Evolutionary conservation across 2,888 invertebrate genomes (phyloP).

Genomic region (Polymixis flavicincta): DNA sequence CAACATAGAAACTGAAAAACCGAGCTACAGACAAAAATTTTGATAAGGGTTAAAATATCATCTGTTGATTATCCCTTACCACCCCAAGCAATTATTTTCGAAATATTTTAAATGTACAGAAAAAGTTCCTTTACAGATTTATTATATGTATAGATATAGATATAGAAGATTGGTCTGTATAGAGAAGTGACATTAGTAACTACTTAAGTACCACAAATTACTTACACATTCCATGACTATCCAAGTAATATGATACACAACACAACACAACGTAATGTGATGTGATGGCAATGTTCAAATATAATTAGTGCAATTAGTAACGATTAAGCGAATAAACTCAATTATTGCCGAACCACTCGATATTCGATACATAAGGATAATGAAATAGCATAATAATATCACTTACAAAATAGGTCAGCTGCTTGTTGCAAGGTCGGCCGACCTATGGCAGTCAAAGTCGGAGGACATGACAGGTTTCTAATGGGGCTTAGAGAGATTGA

Average conservation of each 20-base stretch:
- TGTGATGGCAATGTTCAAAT: slow-evolving; percentile 20
- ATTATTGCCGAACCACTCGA: slow-evolving; percentile 11
- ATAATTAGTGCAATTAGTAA: slow-evolving; percentile 38
- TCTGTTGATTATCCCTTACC: no score
- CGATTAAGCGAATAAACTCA: slow-evolving; percentile 16
- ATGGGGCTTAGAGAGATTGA: no score
- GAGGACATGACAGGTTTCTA: not conserved
- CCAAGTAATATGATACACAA: not conserved
- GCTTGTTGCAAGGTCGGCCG: not conserved
- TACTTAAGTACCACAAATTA: not conserved
- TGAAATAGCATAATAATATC: not conserved
- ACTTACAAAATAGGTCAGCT: not conserved
- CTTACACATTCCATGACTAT: not conserved
- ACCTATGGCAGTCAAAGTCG: not conserved
- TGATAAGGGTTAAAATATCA: no score
- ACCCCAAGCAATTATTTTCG: no score
- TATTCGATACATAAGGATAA: not conserved
- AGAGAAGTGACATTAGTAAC: not conserved
- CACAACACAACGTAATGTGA: slow-evolving; percentile 1
- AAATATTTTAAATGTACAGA: no score
- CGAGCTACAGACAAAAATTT: no score
- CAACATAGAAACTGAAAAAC: no score
- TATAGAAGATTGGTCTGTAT: no score
- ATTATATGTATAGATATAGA: no score
- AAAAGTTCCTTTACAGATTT: no score